phyloP scores from a whole-genome alignment of 1,140 invertebrate species.

The Dendrolimus punctatus region DNA sequence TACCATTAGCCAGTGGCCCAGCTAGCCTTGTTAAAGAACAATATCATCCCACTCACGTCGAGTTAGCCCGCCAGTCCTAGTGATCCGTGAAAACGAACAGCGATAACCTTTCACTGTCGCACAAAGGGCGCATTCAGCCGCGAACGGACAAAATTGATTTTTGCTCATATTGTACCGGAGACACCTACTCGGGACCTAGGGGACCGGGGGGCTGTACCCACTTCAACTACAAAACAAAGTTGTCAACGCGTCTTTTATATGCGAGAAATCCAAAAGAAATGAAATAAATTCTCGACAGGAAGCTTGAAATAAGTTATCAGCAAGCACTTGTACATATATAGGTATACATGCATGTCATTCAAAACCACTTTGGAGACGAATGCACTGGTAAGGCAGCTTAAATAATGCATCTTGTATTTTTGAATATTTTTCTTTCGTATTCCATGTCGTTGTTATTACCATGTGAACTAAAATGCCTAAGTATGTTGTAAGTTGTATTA shows the following conservation, averaged over 20 bases:
- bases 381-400: no score
- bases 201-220: constrained; percentile 6
- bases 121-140: constrained; percentile 54
- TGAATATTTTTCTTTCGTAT: no score
- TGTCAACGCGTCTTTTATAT: constrained; percentile 7
- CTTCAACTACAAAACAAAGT: constrained; percentile 21
- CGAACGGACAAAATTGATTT: constrained; percentile 61
- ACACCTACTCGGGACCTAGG: constrained; percentile 11
- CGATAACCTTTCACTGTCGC: constrained; percentile 55
- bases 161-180: constrained; percentile 47
- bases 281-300: not conserved
- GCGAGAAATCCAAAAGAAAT: constrained; percentile 5
- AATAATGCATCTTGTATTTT: no score
- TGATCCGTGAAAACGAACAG: constrained; percentile 57
- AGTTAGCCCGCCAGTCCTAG: constrained; percentile 29
- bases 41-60: constrained; percentile 23
- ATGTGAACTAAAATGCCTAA: no score
- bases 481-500: no score
- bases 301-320: not conserved
- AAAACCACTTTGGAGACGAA: no score
- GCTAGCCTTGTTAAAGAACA: constrained; percentile 35
- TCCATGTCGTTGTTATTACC: no score
- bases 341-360: no score
- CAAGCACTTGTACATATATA: no score
- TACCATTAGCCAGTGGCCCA: constrained; percentile 23